Evolutionary conservation across 2,888 invertebrate species (phyloP).

Genomic region (Pseudococcus longispinus): DNA sequence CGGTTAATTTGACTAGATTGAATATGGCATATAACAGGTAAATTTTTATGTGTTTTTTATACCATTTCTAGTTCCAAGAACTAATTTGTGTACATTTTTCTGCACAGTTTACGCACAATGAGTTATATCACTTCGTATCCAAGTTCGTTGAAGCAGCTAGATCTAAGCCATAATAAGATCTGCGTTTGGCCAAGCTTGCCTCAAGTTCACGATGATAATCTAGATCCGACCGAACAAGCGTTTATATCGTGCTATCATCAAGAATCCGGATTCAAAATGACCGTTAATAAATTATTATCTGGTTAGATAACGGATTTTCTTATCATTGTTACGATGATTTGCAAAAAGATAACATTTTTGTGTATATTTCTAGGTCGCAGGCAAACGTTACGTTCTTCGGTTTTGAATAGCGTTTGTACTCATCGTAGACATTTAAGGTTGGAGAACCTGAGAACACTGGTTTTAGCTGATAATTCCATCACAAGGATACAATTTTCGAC

Average conservation of each 20-base stretch:
- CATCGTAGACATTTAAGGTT: slow-evolving; percentile 85
- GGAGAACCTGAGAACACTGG: slow-evolving; percentile 80
- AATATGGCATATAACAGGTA: slow-evolving; percentile 89
- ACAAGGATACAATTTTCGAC: slow-evolving; percentile 81
- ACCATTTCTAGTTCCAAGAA: not conserved
- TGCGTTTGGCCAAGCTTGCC: slow-evolving; percentile 88
- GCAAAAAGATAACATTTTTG: not conserved
- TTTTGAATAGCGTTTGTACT: slow-evolving; percentile 81
- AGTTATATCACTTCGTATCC: slow-evolving; percentile 91
- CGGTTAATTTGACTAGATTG: slow-evolving; percentile 82
- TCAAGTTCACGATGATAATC: slow-evolving; percentile 67
- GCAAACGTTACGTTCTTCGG: slow-evolving; percentile 71
- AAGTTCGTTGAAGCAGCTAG: slow-evolving; percentile 84
- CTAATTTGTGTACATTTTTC: slow-evolving; percentile 3
- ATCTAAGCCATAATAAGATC: slow-evolving; percentile 91
- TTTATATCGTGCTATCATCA: slow-evolving; percentile 77
- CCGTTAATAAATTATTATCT: slow-evolving; percentile 50
- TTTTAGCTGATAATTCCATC: slow-evolving; percentile 86
- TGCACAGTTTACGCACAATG: slow-evolving; percentile 66
- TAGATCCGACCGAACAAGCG: slow-evolving; percentile 68
- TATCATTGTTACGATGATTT: not conserved
- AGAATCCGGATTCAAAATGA: slow-evolving; percentile 59
- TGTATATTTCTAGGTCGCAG: slow-evolving; percentile 57
- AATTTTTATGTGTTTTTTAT: slow-evolving; percentile 32
- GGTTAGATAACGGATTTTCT: not conserved